phyloP scores from a whole-genome alignment of 2,888 invertebrate species.

The Atherix ibis region DNA sequence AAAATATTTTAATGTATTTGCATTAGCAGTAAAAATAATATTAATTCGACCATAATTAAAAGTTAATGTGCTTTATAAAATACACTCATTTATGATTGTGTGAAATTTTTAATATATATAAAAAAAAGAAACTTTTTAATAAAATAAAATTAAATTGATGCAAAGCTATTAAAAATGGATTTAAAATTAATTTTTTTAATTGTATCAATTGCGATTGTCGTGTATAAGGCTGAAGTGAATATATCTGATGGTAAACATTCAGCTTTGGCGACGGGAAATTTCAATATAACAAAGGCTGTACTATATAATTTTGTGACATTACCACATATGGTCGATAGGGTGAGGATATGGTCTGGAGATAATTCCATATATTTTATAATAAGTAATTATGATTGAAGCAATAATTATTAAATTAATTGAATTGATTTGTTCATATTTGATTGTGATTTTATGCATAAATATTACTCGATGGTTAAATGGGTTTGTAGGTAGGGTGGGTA shows the following conservation, averaged over 20 bases:
- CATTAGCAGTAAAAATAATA: too few species aligned
- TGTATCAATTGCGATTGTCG: conserved; percentile 9
- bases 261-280: conserved; percentile 9
- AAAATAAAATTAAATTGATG: too few species aligned
- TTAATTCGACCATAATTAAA: too few species aligned
- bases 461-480: too few species aligned
- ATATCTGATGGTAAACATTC: conserved; percentile 11
- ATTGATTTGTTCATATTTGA: too few species aligned
- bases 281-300: conserved; percentile 7
- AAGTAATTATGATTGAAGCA: too few species aligned
- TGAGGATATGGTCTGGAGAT: conserved; percentile 7
- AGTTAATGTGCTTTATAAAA: too few species aligned
- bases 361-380: too few species aligned
- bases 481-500: too few species aligned
- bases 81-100: not conserved
- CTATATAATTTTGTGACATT: conserved; percentile 12
- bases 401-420: too few species aligned
- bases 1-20: too few species aligned
- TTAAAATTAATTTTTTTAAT: conserved; percentile 12
- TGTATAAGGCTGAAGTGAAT: conserved; percentile 13
- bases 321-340: conserved; percentile 13
- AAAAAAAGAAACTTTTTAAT: not conserved
- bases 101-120: not conserved
- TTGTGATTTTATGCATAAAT: too few species aligned
- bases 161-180: conserved; percentile 7